phyloP scores from a whole-genome alignment of 2,797 vertebrate species.

The Crenuchus spilurus region DNA sequence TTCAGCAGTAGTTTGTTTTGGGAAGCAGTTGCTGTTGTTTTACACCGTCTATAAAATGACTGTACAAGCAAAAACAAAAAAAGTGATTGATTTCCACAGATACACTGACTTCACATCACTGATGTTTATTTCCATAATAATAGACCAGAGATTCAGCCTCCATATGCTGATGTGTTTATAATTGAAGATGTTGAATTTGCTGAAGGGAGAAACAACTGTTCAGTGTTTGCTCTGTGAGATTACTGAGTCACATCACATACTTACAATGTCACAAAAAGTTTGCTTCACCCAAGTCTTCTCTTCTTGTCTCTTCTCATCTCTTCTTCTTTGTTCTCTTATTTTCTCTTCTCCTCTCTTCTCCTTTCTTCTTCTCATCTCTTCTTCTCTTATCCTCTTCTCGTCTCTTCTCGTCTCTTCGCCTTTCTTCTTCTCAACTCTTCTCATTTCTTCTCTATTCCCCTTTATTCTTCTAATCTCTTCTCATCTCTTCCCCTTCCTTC shows the following conservation, averaged over 20 bases:
- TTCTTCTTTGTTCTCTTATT: neutral
- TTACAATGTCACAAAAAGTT: neutral
- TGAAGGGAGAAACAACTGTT: constrained; percentile 10
- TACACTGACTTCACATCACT: neutral
- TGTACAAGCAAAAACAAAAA: neutral
- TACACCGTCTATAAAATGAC: neutral
- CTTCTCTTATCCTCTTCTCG: neutral
- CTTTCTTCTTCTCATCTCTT: neutral
- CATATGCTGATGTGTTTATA: constrained; percentile 44
- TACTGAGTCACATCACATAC: too few species aligned
- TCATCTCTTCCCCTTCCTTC: neutral
- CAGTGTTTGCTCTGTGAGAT: neutral
- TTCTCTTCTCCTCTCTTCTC: neutral
- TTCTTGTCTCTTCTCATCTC: neutral
- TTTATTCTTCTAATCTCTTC: neutral
- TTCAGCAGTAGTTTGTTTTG: neutral
- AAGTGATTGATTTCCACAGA: neutral
- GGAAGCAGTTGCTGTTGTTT: neutral
- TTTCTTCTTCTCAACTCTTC: neutral
- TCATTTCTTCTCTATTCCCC: neutral
- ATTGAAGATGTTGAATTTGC: constrained; percentile 28
- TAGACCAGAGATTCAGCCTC: constrained; percentile 10
- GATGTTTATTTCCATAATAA: constrained; percentile 11
- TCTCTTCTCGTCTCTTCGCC: too few species aligned
- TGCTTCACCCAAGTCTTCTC: too few species aligned